Percentiles rank a stretch among this genome's conserved stretches.
phyloP scores from a whole-genome alignment of 2,888 invertebrate genomes.

The Synanthedon vespiformis region DNA sequence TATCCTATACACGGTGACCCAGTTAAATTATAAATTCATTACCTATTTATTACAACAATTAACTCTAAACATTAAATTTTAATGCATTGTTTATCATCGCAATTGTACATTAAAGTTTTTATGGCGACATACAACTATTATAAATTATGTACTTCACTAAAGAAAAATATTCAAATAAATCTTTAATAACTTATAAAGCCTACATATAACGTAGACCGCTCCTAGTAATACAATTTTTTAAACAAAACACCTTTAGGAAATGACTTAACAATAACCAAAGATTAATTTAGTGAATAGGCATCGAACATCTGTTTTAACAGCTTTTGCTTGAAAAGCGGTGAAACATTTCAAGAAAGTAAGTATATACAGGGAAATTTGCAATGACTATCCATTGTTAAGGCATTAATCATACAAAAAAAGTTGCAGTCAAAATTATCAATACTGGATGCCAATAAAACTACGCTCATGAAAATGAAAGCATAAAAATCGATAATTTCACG shows the following conservation, averaged over 20 bases:
- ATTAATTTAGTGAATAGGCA: neutral
- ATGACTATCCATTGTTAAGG: too few relatives aligned
- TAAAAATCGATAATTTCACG: too few relatives aligned
- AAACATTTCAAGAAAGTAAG: neutral
- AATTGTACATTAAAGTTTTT: neutral
- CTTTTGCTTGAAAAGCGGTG: neutral
- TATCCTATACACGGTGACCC: too few relatives aligned
- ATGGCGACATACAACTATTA: neutral
- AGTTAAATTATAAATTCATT: too few relatives aligned
- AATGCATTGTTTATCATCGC: neutral
- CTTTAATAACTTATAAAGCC: constrained; percentile 54
- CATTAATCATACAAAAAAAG: too few relatives aligned
- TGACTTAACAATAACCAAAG: neutral
- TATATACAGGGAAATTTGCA: too few relatives aligned
- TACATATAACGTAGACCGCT: constrained; percentile 64
- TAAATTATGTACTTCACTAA: neutral
- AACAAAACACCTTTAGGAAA: constrained; percentile 6
- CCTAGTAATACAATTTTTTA: constrained; percentile 39
- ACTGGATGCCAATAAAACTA: too few relatives aligned
- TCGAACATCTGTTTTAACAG: neutral
- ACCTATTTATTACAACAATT: neutral
- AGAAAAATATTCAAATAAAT: constrained; percentile 20
- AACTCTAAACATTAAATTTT: neutral
- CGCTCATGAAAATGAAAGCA: too few relatives aligned
- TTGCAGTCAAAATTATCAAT: too few relatives aligned